These are phyloP conservation scores for Heliconius charithonia DNA, from an alignment of 2,888 invertebrate species.

Conservation along the genomic window DNA sequence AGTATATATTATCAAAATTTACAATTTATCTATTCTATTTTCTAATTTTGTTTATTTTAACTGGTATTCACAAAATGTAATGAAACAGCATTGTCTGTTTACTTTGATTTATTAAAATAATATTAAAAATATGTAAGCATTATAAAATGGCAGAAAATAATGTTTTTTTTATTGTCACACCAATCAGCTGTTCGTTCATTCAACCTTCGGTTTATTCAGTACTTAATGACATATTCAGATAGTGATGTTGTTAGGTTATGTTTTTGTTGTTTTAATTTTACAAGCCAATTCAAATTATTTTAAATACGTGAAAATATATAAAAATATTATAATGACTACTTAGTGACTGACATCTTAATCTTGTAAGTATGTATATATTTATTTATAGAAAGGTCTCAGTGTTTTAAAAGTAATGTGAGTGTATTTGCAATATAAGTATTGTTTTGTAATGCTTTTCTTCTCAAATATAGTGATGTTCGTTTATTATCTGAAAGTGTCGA, in stretches of 20 bases:
- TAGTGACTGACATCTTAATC: neutral
- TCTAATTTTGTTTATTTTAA: no score
- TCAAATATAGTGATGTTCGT: constrained; percentile 18
- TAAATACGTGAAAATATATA: constrained; percentile 1
- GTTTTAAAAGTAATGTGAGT: constrained; percentile 4
- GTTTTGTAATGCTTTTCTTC: neutral
- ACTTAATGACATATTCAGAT: constrained; percentile 39
- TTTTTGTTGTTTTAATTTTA: constrained; percentile 36
- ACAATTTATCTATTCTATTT: neutral
- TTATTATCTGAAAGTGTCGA: neutral
- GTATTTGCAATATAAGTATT: neutral
- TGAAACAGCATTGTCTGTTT: neutral
- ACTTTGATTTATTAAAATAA: neutral
- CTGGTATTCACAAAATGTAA: neutral
- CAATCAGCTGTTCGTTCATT: constrained; percentile 56
- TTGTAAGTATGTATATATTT: neutral
- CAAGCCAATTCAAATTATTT: neutral
- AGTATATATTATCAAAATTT: neutral
- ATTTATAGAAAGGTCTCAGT: neutral
- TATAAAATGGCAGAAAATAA: constrained; percentile 9
- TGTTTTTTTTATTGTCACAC: constrained; percentile 19
- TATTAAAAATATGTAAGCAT: neutral
- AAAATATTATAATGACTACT: constrained; percentile 2
- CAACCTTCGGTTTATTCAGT: constrained; percentile 48
- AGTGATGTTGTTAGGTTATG: constrained; percentile 43